Conservation (phyloP, 2,113 vertebrate genomes). For the Coreoperca whiteheadi region DNA sequence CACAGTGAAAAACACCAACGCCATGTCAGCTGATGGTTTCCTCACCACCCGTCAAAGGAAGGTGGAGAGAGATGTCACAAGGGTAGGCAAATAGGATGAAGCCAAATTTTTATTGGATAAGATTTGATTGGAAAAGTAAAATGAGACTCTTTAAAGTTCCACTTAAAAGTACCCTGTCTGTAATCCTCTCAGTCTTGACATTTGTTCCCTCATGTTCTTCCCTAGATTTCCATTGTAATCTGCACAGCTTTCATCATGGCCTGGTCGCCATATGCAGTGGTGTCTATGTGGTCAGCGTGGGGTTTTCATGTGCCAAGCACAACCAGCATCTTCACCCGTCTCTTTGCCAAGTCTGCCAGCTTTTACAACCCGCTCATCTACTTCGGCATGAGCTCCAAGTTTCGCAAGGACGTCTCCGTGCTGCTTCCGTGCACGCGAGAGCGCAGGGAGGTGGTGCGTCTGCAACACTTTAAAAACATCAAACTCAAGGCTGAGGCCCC, state of each 20-base stretch:
- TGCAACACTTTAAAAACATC: constrained; percentile 84
- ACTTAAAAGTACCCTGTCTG: constrained; percentile 24
- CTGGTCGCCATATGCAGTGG: constrained; percentile 88
- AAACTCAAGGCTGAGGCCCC: constrained; percentile 79
- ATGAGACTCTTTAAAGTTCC: constrained; percentile 11
- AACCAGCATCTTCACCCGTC: constrained; percentile 87
- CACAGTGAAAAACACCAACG: constrained; percentile 88
- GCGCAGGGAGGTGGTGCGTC: constrained; percentile 81
- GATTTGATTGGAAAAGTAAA: constrained; percentile 25
- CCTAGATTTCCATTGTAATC: constrained; percentile 87
- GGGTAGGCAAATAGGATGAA: constrained; percentile 72
- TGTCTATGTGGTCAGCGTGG: constrained; percentile 88
- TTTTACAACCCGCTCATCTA: constrained; percentile 90
- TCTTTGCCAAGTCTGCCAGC: constrained; percentile 89
- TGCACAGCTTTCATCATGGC: constrained; percentile 89
- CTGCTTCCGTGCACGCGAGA: constrained; percentile 83
- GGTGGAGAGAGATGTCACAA: constrained; percentile 86
- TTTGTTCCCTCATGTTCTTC: constrained; percentile 58
- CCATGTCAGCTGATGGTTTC: constrained; percentile 82
- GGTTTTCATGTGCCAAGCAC: constrained; percentile 85
- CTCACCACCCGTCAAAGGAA: constrained; percentile 86
- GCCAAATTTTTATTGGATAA: constrained; percentile 12
- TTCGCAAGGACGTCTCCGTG: constrained; percentile 83
- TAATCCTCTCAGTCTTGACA: constrained; percentile 43
- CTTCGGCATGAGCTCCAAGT: constrained; percentile 90